Evolutionary conservation across 2,113 vertebrate species (phyloP).

Genomic region (Benthochromis sp.): DNA sequence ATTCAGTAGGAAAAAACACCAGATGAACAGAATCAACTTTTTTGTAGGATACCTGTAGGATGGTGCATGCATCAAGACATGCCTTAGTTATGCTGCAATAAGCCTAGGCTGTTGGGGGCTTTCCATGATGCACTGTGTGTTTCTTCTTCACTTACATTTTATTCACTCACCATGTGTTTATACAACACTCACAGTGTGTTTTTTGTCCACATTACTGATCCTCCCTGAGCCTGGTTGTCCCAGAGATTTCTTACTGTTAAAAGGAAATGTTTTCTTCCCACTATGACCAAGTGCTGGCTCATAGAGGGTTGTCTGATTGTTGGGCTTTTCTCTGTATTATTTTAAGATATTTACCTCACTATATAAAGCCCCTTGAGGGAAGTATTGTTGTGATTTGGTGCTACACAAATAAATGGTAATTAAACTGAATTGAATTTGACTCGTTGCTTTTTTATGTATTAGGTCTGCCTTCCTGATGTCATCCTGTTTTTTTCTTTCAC

Average conservation of each 20-base stretch:
- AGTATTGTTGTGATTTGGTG: not conserved
- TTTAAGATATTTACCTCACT: not conserved
- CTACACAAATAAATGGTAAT: not conserved
- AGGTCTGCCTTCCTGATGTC: not conserved
- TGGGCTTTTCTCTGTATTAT: not conserved
- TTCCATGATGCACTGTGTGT: not conserved
- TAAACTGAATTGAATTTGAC: not conserved
- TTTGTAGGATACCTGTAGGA: not conserved
- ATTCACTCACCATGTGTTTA: not conserved
- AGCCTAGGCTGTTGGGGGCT: rapidly evolving
- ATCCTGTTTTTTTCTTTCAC: not conserved
- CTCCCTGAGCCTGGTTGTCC: not conserved
- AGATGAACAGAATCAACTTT: not conserved
- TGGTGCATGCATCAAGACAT: not conserved
- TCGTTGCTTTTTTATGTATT: not conserved
- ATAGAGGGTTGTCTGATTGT: not conserved
- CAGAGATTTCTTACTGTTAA: rapidly evolving
- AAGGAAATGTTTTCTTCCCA: not conserved
- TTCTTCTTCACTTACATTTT: not conserved
- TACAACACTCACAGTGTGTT: not conserved
- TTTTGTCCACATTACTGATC: not conserved
- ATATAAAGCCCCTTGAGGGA: not conserved
- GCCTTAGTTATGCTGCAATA: not conserved
- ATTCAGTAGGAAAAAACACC: not conserved
- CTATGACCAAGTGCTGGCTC: not conserved